Percentiles rank a stretch among this genome's conserved stretches.
These are phyloP conservation scores for Labrus mixtus DNA, from an alignment of 2,113 vertebrate genomes.

Conservation along the genomic window DNA sequence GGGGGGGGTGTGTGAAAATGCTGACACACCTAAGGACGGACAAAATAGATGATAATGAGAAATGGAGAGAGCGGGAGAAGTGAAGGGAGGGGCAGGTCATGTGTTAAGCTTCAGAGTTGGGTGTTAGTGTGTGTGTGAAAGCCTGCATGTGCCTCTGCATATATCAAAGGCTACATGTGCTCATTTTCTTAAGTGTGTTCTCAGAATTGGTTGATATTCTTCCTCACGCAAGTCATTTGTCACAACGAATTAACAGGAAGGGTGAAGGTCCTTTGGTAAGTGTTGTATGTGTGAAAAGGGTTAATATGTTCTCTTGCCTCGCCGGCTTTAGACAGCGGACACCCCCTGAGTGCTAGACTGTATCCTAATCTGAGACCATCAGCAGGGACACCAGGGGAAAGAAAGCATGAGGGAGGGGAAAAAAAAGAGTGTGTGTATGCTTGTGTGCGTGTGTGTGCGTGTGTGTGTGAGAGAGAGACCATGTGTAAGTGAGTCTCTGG, in stretches of 20 bases:
- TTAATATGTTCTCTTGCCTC: neutral
- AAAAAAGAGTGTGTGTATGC: neutral
- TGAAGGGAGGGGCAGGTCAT: no score
- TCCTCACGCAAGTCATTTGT: neutral
- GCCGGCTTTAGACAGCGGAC: conserved; percentile 7
- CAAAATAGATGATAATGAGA: no score
- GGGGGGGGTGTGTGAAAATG: no score
- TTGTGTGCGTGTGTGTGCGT: no score
- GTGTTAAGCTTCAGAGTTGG: no score
- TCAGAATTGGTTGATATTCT: no score
- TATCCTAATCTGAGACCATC: conserved; percentile 23
- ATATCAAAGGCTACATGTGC: neutral
- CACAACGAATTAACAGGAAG: neutral
- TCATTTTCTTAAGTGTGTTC: neutral
- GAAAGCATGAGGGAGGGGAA: neutral
- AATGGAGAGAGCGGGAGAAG: no score
- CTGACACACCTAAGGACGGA: no score
- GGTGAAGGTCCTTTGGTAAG: neutral
- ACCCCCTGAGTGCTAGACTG: conserved; percentile 1
- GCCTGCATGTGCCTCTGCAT: no score
- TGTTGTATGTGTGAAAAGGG: neutral
- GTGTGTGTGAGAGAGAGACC: no score
- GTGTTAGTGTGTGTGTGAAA: no score
- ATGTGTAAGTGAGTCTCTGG: neutral
- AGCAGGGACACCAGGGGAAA: conserved; percentile 15